A percentile compares a stretch with the other conserved stretches of the same genome.
phyloP scores from a whole-genome alignment of 1,140 invertebrate species.

The Hydropsyche tenuis region DNA sequence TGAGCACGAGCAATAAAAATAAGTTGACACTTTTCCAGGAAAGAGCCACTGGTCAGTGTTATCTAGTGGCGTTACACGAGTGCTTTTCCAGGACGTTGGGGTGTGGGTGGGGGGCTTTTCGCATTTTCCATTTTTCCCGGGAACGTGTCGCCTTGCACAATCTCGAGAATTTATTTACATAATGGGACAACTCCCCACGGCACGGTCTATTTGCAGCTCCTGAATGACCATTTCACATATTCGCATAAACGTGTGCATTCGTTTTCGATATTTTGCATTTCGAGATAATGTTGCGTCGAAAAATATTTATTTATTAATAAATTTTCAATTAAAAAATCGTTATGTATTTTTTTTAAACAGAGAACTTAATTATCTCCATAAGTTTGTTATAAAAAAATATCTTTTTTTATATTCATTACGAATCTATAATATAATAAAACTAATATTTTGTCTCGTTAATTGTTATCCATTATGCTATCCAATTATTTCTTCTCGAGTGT shows the following conservation, averaged over 20 bases:
- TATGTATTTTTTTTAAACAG: too few species aligned
- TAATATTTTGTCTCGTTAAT: too few species aligned
- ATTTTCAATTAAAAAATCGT: too few species aligned
- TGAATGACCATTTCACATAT: too few species aligned
- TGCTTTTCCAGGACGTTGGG: neutral
- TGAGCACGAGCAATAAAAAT: neutral
- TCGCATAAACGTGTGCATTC: neutral
- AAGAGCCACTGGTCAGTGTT: slow-evolving; percentile 6
- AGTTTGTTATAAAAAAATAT: too few species aligned
- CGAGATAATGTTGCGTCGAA: neutral
- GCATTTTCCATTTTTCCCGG: slow-evolving; percentile 24
- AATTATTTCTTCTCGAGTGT: too few species aligned
- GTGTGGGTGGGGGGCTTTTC: neutral
- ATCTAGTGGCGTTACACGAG: neutral
- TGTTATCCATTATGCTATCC: too few species aligned
- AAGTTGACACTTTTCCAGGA: neutral
- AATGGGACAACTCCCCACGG: neutral
- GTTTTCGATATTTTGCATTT: neutral
- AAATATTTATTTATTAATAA: too few species aligned
- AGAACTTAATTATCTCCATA: too few species aligned
- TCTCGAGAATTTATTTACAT: slow-evolving; percentile 35
- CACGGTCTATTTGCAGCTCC: too few species aligned
- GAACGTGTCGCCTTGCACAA: slow-evolving; percentile 30
- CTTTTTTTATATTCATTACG: too few species aligned
- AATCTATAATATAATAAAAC: too few species aligned